phyloP scores from a whole-genome alignment of 35 echinoderm and acorn worm species.

The Hemicentrotus pulcherrimus region DNA sequence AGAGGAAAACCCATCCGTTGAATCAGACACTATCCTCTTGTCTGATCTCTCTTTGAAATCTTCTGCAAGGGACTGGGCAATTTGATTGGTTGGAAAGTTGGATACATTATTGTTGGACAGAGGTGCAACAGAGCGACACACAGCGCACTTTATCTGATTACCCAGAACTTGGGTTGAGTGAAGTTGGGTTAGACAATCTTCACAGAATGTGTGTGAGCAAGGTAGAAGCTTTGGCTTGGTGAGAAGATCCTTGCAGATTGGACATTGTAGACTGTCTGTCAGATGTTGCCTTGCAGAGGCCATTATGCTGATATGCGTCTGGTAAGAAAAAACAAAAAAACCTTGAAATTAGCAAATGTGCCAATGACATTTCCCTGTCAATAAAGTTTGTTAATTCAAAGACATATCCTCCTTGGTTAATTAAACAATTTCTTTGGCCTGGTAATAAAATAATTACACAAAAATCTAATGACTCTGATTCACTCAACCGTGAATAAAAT shows the following conservation, averaged over 20 bases:
- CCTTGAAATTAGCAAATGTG: no score
- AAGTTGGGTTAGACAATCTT: not conserved
- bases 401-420: no score
- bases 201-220: slow-evolving; percentile 51
- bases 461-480: no score
- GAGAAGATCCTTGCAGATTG: slow-evolving; percentile 48
- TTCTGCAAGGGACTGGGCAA: not conserved
- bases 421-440: no score
- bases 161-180: not conserved
- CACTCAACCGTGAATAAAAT: no score
- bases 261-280: slow-evolving; percentile 10
- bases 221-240: slow-evolving; percentile 42
- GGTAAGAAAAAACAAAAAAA: no score
- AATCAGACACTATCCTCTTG: not conserved
- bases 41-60: not conserved
- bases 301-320: not conserved
- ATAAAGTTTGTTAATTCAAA: no score
- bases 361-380: no score
- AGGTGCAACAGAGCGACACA: not conserved
- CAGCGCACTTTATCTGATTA: not conserved
- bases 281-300: not conserved
- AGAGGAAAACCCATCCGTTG: not conserved
- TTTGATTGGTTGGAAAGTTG: not conserved
- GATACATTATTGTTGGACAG: not conserved
- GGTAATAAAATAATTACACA: no score